phyloP scores from a whole-genome alignment of 2,888 invertebrate species.

The Scaptomyza cyrtandrae region DNA sequence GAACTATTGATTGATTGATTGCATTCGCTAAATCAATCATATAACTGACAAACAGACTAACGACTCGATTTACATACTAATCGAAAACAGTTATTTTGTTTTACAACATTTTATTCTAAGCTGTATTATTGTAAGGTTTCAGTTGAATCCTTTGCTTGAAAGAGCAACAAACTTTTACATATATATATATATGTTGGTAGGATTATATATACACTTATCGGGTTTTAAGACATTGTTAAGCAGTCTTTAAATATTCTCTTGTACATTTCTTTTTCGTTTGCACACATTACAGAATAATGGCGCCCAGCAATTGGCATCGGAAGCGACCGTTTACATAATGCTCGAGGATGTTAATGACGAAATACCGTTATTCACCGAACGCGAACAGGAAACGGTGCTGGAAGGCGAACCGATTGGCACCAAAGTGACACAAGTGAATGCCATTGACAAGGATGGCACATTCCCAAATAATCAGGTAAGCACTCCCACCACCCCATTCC shows the following conservation, averaged over 20 bases:
- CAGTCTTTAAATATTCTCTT: neutral
- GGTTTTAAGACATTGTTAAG: no score
- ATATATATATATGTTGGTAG: no score
- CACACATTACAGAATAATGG: constrained; percentile 92
- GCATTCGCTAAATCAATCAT: constrained; percentile 52
- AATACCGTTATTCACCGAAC: constrained; percentile 96
- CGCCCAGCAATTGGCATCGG: constrained; percentile 96
- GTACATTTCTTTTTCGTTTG: neutral
- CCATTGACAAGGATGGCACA: constrained; percentile 97
- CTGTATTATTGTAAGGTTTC: no score
- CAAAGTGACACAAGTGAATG: constrained; percentile 97
- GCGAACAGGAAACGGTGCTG: constrained; percentile 97
- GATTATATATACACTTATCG: no score
- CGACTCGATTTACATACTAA: neutral
- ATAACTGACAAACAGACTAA: neutral
- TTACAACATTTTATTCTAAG: no score
- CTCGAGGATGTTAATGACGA: constrained; percentile 98
- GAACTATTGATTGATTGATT: constrained; percentile 61
- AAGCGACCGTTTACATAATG: constrained; percentile 96
- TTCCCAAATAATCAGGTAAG: constrained; percentile 96
- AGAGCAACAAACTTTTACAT: no score
- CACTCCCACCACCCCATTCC: neutral
- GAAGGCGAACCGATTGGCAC: constrained; percentile 98
- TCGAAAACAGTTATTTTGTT: no score
- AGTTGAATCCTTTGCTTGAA: no score